Percentiles rank a stretch among this genome's conserved stretches.
Conservation (phyloP, 1,140 invertebrate genomes). For the Trypoxylus dichotomus region DNA sequence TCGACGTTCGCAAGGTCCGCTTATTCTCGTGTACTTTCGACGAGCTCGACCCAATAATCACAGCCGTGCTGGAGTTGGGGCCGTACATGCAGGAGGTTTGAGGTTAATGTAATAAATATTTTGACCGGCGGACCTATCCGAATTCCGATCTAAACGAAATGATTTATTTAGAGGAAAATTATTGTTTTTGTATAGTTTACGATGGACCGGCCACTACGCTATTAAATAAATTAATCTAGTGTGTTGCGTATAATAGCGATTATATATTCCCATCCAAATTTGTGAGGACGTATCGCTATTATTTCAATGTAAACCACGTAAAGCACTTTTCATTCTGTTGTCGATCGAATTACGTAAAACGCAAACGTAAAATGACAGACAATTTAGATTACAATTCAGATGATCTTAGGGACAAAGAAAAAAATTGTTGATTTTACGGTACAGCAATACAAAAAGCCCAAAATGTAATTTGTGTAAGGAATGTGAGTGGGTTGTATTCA, state of each 20-base stretch:
- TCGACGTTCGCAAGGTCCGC: background rate
- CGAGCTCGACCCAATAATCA: background rate
- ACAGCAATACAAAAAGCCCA: too few species aligned
- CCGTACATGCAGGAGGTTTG: background rate
- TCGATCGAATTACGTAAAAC: background rate
- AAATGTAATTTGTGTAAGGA: too few species aligned
- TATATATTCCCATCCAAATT: background rate
- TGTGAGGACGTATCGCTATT: background rate
- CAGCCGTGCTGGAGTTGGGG: background rate
- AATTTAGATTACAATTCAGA: too few species aligned
- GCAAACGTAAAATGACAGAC: too few species aligned
- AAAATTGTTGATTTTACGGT: too few species aligned
- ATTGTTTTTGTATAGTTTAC: conserved; percentile 13
- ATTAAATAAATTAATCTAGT: background rate
- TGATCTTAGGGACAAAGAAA: too few species aligned
- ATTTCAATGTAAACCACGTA: background rate
- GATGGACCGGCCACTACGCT: background rate
- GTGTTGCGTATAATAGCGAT: background rate
- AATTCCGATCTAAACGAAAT: conserved; percentile 22
- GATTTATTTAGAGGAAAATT: conserved; percentile 21
- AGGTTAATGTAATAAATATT: conserved; percentile 23
- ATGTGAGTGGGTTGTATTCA: too few species aligned
- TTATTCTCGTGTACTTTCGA: background rate
- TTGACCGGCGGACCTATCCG: conserved; percentile 21
- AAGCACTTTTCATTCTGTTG: background rate